Evolutionary conservation across 2,888 invertebrate genomes (phyloP).

Genomic region (Cephus pulcher): DNA sequence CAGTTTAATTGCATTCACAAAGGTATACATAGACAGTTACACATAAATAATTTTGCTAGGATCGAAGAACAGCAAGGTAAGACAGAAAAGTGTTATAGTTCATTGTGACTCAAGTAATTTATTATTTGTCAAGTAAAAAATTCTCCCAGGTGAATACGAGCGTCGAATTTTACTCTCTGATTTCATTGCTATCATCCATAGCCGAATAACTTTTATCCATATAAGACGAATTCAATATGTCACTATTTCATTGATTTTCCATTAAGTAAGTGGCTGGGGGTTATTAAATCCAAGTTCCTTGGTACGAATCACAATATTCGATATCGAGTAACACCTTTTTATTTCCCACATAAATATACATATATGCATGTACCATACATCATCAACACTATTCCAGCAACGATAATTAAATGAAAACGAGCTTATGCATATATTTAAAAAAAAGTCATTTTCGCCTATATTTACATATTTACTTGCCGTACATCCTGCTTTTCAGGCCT

Average conservation of each 20-base stretch:
- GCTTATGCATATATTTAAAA: not conserved
- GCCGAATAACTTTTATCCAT: not conserved
- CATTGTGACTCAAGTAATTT: not conserved
- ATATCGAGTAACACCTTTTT: not conserved
- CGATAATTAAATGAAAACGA: not conserved
- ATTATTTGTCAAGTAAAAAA: not conserved
- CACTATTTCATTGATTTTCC: not conserved
- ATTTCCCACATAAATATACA: not conserved
- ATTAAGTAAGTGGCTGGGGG: not conserved
- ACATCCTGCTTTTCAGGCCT: not conserved
- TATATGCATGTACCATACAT: not conserved
- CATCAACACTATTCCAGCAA: not conserved
- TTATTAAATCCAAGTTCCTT: too few relatives aligned
- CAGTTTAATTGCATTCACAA: not conserved
- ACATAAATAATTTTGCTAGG: not conserved
- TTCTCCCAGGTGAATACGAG: not conserved
- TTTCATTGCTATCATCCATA: not conserved
- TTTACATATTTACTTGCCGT: not conserved
- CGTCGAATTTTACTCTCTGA: not conserved
- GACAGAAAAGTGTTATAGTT: not conserved
- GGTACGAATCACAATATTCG: not conserved
- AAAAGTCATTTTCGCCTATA: not conserved
- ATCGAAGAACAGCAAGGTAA: not conserved
- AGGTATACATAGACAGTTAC: not conserved
- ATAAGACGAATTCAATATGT: not conserved